Evolutionary conservation across 2,888 invertebrate genomes (phyloP).

Genomic region (Capitulum mitella): DNA sequence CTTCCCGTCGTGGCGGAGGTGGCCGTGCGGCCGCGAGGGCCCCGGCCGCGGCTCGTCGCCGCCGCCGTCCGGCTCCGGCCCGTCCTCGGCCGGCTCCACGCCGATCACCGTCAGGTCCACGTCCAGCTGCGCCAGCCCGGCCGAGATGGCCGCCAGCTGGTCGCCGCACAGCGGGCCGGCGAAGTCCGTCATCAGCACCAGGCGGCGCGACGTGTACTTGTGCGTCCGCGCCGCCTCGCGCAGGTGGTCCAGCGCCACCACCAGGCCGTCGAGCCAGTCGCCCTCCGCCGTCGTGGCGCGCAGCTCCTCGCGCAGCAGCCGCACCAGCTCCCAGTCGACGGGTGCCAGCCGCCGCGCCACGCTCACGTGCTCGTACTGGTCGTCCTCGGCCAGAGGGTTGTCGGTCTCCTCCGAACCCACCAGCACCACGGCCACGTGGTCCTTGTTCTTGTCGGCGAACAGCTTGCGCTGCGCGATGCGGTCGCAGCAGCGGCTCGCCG

Average conservation of each 20-base stretch:
- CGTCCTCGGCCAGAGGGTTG: slow-evolving; percentile 43
- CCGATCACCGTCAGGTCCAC: slow-evolving; percentile 1
- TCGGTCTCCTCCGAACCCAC: slow-evolving; percentile 56
- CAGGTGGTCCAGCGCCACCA: slow-evolving; percentile 52
- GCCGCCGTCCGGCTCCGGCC: background rate
- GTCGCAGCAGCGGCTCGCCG: background rate
- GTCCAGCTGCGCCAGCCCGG: slow-evolving; percentile 51
- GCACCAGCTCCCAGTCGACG: slow-evolving; percentile 57
- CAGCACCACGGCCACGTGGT: slow-evolving; percentile 57
- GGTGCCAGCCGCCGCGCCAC: slow-evolving; percentile 48
- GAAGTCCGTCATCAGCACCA: slow-evolving; percentile 61
- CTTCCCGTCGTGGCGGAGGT: slow-evolving; percentile 38
- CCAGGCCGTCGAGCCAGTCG: slow-evolving; percentile 59
- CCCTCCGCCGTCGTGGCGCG: slow-evolving; percentile 49
- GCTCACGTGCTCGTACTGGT: slow-evolving; percentile 52
- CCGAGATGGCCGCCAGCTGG: slow-evolving; percentile 49
- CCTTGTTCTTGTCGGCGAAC: slow-evolving; percentile 55
- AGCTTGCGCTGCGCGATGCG: slow-evolving; percentile 46
- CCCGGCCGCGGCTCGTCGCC: slow-evolving; percentile 28
- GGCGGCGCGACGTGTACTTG: slow-evolving; percentile 34
- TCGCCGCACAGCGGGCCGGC: slow-evolving; percentile 48
- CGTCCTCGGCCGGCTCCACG: background rate
- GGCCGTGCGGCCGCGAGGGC: slow-evolving; percentile 39
- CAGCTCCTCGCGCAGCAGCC: slow-evolving; percentile 44
- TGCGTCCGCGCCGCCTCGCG: slow-evolving; percentile 42